Base-by-base conservation (phyloP, 2,888 invertebrate genomes). In the Limnephilus lunatus region DNA sequence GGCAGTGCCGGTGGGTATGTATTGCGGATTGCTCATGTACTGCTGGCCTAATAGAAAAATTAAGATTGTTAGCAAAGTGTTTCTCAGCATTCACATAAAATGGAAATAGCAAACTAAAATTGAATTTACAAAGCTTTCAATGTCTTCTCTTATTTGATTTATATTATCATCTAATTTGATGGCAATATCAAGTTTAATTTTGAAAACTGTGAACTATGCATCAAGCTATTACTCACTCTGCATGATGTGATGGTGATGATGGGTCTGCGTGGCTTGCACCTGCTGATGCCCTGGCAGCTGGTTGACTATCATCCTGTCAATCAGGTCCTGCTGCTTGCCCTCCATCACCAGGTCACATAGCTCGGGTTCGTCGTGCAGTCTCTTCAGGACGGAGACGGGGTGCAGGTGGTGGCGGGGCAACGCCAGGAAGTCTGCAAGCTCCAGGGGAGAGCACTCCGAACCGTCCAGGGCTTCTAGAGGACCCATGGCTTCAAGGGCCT, bases 401-500 rank as follows among this genome's bases (percentile, higher is more conserved):
- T 93, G 93, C 81, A 92, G 89, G 32, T 93, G 92, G 39, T 92
- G 91, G 80, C 92, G 88, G 30, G 92, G 91, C 25, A 89, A 44
- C 39, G 91, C 88, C 89, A 91, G 80, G 68, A 89, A 85, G n/a
- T 91, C 91, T 7, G 91, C 89, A 53, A 91, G 39, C 35, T 93
- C 92, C 80, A 91, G 31, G 89, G 93, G 68, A 83, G 83, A 44
- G 31, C 81, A 81, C 31, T 92, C 86, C 39, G 94, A 93, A 94
- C 95, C 95, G 93, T 95, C 94, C 94, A 94, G 95, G 92, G 95
- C 94, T 91, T 95, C 94, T 90, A 92, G 89, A 5, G 92, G 92
- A 92, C 95, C 94, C 68, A 95, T 95, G 12, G 95, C 95, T 89
- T 95, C 95, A 94, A 95, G 95, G 31, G 95, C 95, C 92, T 95